Evolutionary conservation across 2,888 invertebrate genomes (phyloP).

Genomic region (Eurytoma californica): DNA sequence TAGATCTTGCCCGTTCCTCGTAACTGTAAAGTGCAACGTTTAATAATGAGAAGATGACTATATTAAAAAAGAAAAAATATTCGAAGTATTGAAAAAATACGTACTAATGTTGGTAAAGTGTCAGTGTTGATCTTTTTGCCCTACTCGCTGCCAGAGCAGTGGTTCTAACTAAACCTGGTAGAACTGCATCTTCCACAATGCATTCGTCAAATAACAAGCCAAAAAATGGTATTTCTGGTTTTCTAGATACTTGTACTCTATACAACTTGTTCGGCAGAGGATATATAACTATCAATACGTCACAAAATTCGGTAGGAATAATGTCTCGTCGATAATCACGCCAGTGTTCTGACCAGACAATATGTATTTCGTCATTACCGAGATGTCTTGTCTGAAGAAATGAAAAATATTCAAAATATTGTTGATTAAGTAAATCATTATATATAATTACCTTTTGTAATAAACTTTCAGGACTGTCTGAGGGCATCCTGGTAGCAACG

Average conservation of each 20-base stretch:
- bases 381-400: constrained; percentile 89
- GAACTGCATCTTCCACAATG: constrained; percentile 82
- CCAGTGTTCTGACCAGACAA: constrained; percentile 99
- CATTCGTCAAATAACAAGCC: constrained; percentile 97
- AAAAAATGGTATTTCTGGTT: constrained; percentile 86
- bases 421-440: background rate
- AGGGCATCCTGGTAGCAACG: constrained; percentile 97
- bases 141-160: constrained; percentile 95
- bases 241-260: constrained; percentile 89
- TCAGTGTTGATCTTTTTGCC: constrained; percentile 91
- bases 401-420: constrained; percentile 24
- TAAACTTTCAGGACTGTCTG: constrained; percentile 90
- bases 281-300: constrained; percentile 97
- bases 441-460: constrained; percentile 83
- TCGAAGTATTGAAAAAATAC: constrained; percentile 66
- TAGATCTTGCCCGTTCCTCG: constrained; percentile 90
- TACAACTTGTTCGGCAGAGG: constrained; percentile 91
- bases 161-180: constrained; percentile 91
- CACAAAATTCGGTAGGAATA: constrained; percentile 99
- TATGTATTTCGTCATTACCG: constrained; percentile 98
- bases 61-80: constrained; percentile 12
- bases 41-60: constrained; percentile 30
- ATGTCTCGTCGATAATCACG: constrained; percentile 97
- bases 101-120: constrained; percentile 93
- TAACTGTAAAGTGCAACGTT: constrained; percentile 79